These are phyloP conservation scores for Saguinus midas DNA, from an alignment of 2,113 vertebrate genomes.

Conservation along the genomic window DNA sequence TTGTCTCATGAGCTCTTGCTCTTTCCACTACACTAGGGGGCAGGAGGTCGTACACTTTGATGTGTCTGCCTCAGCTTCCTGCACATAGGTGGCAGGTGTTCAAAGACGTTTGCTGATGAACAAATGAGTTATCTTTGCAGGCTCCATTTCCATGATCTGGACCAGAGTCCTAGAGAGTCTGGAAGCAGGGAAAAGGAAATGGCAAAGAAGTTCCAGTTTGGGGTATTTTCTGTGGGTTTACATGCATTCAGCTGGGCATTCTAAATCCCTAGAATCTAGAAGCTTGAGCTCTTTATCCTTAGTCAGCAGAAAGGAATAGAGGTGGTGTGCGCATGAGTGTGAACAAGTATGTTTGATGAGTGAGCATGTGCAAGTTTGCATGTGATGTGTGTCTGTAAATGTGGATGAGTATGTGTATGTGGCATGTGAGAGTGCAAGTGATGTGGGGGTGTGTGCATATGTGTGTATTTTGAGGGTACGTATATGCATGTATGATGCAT, in stretches of 20 bases:
- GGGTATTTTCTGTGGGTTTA: background rate
- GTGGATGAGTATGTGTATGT: background rate
- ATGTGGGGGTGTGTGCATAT: background rate
- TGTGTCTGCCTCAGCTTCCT: background rate
- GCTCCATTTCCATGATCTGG: background rate
- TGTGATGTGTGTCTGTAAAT: background rate
- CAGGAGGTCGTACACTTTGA: background rate
- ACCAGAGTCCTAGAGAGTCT: background rate
- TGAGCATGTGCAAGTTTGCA: background rate
- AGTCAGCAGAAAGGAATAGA: slow-evolving; percentile 14
- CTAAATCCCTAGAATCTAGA: background rate
- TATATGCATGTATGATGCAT: background rate
- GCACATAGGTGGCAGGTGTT: background rate
- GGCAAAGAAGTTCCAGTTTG: background rate
- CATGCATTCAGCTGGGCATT: background rate
- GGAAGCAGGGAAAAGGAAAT: background rate
- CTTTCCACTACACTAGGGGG: background rate
- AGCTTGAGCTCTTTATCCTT: background rate
- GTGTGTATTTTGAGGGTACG: background rate
- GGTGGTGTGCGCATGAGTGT: too few relatives aligned
- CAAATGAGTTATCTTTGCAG: background rate
- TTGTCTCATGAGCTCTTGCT: background rate
- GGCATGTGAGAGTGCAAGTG: background rate
- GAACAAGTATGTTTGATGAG: background rate
- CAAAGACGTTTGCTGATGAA: background rate